Evolutionary conservation across 2,888 invertebrate species (phyloP), one percentile per base, ranked within the genome.

Genomic region (Synanthedon tipuliformis): DNA sequence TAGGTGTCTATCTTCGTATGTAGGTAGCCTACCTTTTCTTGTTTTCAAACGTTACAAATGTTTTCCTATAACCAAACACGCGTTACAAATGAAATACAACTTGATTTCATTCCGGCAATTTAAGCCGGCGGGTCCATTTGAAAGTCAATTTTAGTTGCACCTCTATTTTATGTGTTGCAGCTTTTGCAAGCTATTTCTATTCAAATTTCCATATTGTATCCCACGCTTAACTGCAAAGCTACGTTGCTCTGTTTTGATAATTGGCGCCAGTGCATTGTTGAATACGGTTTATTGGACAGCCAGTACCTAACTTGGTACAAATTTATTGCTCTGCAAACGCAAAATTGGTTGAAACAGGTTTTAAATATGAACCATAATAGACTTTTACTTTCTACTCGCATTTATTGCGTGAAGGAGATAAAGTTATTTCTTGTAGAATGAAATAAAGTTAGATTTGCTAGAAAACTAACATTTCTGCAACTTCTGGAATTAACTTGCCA

Each of bases 201-300:
- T 15, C 45, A 15, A 45, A 45, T 45, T 45, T 45, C 45, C 45
- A 45, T 45, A 13, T 45, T 45, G 45, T 45, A 45, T 12, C 45
- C 45, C 11, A 45, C 45, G 45, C 45, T 45, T 45, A 45, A 45
- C 45, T 45, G 45, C 45, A 45, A 15, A 45, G 45, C n/a, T 45
- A 45, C 45, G 13, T 5, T 45, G 11, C 45, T 7, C 45, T 13
- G 45, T 45, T 51, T 51, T 45, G 27, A 51, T 48, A 23, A n/a
- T 51, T 55, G 52, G 45, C 53, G 53, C 52, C 51, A 55, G 53
- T 55, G 48, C 52, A 53, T 55, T 53, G 40, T 18, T 45, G 49
- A 34, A 27, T 16, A 50, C 15, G 48, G 52, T 53, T 53, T 55
- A 55, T 55, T 55, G 50, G 48, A 50, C 52, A 13, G 34, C 12